A percentile compares a stretch with the other conserved stretches of the same genome.
phyloP scores from a whole-genome alignment of 2,113 vertebrate species.

The Connochaetes taurinus region DNA sequence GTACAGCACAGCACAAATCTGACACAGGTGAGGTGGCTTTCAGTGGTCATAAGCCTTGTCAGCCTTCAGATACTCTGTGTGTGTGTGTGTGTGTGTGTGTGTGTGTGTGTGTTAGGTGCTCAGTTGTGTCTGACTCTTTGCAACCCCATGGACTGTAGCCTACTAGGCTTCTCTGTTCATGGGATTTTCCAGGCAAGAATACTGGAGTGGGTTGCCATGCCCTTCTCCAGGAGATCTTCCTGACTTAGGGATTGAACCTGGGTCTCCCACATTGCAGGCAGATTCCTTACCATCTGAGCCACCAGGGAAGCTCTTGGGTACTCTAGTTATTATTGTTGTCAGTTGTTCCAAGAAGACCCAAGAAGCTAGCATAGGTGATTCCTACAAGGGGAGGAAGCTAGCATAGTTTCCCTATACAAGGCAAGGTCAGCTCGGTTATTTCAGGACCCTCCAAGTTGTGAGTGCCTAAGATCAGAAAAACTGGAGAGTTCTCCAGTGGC shows the following conservation, averaged over 20 bases:
- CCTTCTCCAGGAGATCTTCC: not conserved
- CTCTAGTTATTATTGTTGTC: too few species aligned
- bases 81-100: not conserved
- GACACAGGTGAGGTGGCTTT: not conserved
- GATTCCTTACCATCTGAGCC: not conserved
- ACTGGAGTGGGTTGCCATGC: not conserved
- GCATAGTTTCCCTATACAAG: not conserved
- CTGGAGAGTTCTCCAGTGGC: not conserved
- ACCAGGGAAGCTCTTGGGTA: not conserved
- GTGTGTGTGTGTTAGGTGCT: not conserved
- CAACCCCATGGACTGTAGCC: not conserved
- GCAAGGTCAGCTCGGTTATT: not conserved
- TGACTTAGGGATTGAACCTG: rapidly evolving
- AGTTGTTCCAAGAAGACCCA: not conserved
- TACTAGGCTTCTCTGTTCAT: not conserved
- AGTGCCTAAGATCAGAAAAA: not conserved
- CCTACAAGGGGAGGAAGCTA: not conserved
- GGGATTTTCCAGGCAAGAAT: not conserved
- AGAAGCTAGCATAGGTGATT: not conserved
- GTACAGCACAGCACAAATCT: not conserved
- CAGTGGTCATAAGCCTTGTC: not conserved
- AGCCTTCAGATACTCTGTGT: not conserved
- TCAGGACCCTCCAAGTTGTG: not conserved
- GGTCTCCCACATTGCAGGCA: not conserved
- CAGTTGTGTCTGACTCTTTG: not conserved